phyloP scores from a whole-genome alignment of 2,888 invertebrate genomes.

The Chloroclystis v-ata region DNA sequence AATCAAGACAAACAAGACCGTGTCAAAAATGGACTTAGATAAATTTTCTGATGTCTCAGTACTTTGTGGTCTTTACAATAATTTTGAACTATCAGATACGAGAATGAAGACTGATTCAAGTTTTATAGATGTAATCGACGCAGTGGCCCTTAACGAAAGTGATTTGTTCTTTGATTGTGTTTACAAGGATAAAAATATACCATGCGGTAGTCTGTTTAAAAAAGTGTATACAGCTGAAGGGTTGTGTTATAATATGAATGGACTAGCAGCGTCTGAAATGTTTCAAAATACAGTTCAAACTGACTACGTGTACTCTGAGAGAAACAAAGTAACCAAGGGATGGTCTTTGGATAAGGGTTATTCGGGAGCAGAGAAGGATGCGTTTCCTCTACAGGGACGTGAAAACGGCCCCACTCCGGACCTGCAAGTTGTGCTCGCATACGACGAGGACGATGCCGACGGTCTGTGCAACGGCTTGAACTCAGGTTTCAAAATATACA shows the following conservation, averaged over 20 bases:
- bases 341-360: slow-evolving; percentile 41
- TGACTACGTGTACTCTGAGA: slow-evolving; percentile 34
- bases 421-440: slow-evolving; percentile 31
- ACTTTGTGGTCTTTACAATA: neutral
- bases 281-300: slow-evolving; percentile 21
- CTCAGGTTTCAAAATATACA: slow-evolving; percentile 39
- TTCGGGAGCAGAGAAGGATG: slow-evolving; percentile 2
- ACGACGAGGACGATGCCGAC: slow-evolving; percentile 26
- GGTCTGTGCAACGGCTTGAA: slow-evolving; percentile 7
- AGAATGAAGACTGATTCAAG: slow-evolving; percentile 5
- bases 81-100: neutral
- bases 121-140: neutral
- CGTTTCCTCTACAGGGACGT: slow-evolving; percentile 40
- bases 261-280: neutral
- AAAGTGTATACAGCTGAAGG: slow-evolving; percentile 8
- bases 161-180: neutral
- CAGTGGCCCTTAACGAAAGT: neutral
- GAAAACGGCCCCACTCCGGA: slow-evolving; percentile 39
- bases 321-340: slow-evolving; percentile 14
- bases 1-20: neutral
- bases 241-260: neutral
- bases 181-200: neutral
- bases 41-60: slow-evolving; percentile 2
- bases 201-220: neutral
- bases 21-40: neutral